phyloP scores from a whole-genome alignment of 2,888 invertebrate genomes.

The Epinotia ramella region DNA sequence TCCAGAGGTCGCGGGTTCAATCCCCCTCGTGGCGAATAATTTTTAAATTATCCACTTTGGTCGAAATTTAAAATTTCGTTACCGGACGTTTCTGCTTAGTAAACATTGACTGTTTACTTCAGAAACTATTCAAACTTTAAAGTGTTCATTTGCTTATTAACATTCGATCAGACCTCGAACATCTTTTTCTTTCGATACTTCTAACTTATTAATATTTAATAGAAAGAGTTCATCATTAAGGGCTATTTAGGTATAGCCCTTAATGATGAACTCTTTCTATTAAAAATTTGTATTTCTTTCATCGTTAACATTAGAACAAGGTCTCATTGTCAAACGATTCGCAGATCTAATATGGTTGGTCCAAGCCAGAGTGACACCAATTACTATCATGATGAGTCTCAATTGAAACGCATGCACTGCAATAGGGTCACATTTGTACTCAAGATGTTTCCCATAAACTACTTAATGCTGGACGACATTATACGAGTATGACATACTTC shows the following conservation, averaged over 20 bases:
- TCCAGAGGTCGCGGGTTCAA: no score
- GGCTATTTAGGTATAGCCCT: no score
- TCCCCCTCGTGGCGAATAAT: no score
- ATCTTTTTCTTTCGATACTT: neutral
- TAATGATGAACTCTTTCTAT: neutral
- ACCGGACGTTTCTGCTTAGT: no score
- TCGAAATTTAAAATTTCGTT: no score
- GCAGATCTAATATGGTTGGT: constrained; percentile 18
- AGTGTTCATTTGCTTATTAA: neutral
- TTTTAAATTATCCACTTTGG: no score
- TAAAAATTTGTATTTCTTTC: neutral
- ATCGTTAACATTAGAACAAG: neutral
- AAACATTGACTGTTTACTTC: no score
- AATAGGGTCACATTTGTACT: constrained; percentile 55
- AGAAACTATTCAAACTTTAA: neutral
- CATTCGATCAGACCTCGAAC: no score
- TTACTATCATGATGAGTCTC: constrained; percentile 74
- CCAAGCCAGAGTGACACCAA: constrained; percentile 61
- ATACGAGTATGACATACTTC: neutral
- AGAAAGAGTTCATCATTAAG: no score
- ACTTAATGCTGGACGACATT: neutral
- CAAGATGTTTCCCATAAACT: constrained; percentile 34
- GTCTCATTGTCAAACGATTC: neutral
- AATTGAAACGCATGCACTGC: constrained; percentile 77
- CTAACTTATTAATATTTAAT: no score